Evolutionary conservation across 1,140 invertebrate species (phyloP).

Genomic region (Phocides pigmalion): DNA sequence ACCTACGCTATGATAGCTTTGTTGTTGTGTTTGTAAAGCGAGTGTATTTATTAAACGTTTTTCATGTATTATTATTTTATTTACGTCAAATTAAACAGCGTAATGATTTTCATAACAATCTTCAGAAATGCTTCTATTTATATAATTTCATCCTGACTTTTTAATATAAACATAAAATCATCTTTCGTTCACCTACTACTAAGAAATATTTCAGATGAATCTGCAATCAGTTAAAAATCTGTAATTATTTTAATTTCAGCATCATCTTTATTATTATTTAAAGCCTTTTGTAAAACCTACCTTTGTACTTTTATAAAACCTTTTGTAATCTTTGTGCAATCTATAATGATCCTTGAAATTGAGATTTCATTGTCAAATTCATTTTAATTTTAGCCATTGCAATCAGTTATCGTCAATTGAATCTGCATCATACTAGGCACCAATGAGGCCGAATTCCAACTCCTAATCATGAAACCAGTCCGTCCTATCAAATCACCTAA

Average conservation of each 20-base stretch:
- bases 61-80: constrained; percentile 53
- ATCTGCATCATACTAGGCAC: neutral
- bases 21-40: constrained; percentile 70
- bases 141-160: no score
- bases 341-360: no score
- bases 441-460: constrained; percentile 32
- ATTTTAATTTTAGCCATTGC: neutral
- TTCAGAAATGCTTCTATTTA: no score
- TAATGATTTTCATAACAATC: neutral
- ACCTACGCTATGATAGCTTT: constrained; percentile 38
- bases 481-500: constrained; percentile 39
- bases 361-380: neutral
- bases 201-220: no score
- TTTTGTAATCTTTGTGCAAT: no score
- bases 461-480: constrained; percentile 27
- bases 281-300: no score
- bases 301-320: no score
- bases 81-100: constrained; percentile 17
- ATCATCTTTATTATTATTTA: no score
- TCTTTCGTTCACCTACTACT: no score
- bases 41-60: constrained; percentile 74
- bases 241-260: no score
- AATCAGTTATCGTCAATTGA: neutral
- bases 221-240: no score
- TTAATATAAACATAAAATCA: no score